Conservation (phyloP, 1,140 invertebrate species). For the Drosophila sulfurigaster region DNA sequence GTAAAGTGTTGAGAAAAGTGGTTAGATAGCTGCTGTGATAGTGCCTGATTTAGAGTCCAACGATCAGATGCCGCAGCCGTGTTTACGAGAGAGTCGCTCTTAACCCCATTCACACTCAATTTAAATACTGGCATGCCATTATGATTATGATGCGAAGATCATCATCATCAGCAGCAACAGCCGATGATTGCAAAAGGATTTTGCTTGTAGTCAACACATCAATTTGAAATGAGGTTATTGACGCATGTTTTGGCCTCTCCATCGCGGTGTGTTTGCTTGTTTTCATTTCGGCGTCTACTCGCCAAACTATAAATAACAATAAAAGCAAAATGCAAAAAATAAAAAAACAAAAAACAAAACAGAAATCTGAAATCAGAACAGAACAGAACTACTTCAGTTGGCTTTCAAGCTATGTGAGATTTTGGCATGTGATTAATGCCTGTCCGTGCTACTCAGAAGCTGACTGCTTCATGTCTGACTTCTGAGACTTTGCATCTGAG, state of each 20-base stretch:
- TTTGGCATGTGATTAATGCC: constrained; percentile 70
- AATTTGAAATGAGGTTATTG: constrained; percentile 72
- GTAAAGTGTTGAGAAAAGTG: constrained; percentile 58
- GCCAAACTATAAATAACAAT: constrained; percentile 60
- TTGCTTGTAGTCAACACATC: constrained; percentile 43
- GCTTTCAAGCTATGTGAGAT: constrained; percentile 21
- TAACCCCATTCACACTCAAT: constrained; percentile 44
- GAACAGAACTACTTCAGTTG: constrained; percentile 65
- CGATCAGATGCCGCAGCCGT: constrained; percentile 26
- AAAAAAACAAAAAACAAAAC: constrained; percentile 22
- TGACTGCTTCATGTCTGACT: background rate
- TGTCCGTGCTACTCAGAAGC: constrained; percentile 56
- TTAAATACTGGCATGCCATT: constrained; percentile 37
- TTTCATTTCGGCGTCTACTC: constrained; percentile 57
- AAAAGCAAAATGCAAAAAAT: constrained; percentile 27
- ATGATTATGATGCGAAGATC: constrained; percentile 62
- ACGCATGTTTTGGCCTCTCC: constrained; percentile 65
- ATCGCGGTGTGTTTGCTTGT: constrained; percentile 44
- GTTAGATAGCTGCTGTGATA: constrained; percentile 53
- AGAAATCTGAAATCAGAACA: constrained; percentile 26
- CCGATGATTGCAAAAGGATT: constrained; percentile 53
- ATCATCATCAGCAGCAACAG: constrained; percentile 29
- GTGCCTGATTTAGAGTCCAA: constrained; percentile 34
- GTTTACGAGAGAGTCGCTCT: constrained; percentile 30
- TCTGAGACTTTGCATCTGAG: background rate